A percentile compares a stretch with the other conserved stretches of the same genome.
These are phyloP conservation scores for Zoanthus solanderi DNA, from an alignment of 92 coral and sea anemone genomes.

Conservation along the genomic window DNA sequence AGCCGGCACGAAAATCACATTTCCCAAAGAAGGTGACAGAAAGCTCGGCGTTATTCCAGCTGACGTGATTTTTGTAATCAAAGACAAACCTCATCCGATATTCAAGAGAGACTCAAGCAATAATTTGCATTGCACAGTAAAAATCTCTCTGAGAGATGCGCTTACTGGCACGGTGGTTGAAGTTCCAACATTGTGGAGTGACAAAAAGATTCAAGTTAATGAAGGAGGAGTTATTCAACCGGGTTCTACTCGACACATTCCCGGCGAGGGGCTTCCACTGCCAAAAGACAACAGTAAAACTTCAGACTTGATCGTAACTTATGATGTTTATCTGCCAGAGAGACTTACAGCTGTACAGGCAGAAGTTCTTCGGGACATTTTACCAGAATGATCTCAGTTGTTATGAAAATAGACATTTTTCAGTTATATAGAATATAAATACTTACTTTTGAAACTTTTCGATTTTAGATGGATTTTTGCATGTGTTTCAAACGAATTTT, in stretches of 20 bases:
- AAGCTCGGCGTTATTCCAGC: slow-evolving; percentile 94
- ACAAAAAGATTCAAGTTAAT: slow-evolving; percentile 67
- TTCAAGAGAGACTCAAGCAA: slow-evolving; percentile 87
- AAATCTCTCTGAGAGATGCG: slow-evolving; percentile 87
- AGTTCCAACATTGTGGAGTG: slow-evolving; percentile 73
- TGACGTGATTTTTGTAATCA: slow-evolving; percentile 85
- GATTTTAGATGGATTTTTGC: no score
- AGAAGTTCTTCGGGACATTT: slow-evolving; percentile 68
- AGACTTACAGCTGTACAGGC: slow-evolving; percentile 68
- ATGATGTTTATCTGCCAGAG: slow-evolving; percentile 81
- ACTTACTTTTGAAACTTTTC: no score
- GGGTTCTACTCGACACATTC: slow-evolving; percentile 67
- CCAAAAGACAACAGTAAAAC: slow-evolving; percentile 77
- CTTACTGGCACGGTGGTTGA: slow-evolving; percentile 72
- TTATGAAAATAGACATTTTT: no score
- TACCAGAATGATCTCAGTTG: slow-evolving; percentile 41
- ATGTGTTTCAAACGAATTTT: no score
- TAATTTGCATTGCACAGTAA: slow-evolving; percentile 80
- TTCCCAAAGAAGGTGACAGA: slow-evolving; percentile 87
- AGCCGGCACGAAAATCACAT: slow-evolving; percentile 89
- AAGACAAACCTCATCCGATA: slow-evolving; percentile 77
- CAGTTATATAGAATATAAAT: no score
- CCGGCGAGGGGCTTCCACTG: slow-evolving; percentile 90
- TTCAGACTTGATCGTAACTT: slow-evolving; percentile 88
- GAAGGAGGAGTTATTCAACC: slow-evolving; percentile 77